These are phyloP conservation scores for Drosophila elegans DNA, from an alignment of 1,140 invertebrate species.

Conservation along the genomic window DNA sequence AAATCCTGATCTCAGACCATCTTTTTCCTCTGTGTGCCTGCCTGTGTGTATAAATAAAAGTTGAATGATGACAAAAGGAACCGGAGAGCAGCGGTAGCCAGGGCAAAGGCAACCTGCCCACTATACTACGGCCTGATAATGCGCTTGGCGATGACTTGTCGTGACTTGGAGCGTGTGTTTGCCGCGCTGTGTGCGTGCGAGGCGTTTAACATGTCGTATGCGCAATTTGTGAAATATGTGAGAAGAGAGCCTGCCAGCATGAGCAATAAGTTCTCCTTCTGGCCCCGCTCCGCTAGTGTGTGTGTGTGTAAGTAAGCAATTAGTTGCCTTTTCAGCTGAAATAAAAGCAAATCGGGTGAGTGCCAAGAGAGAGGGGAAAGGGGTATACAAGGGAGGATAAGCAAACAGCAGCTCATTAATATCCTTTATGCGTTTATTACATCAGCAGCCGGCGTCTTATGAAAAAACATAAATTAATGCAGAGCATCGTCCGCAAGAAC, in stretches of 20 bases:
- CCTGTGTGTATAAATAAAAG: conserved; percentile 73
- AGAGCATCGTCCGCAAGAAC: conserved; percentile 27
- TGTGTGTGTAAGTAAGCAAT: conserved; percentile 73
- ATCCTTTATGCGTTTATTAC: conserved; percentile 83
- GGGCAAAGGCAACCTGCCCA: conserved; percentile 39
- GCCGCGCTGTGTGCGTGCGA: conserved; percentile 40
- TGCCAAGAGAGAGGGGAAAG: background rate
- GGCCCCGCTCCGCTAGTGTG: background rate
- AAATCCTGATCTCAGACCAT: background rate
- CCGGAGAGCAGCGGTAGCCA: conserved; percentile 10
- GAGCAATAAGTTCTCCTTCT: conserved; percentile 62
- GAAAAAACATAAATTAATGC: conserved; percentile 74
- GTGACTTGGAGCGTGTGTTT: conserved; percentile 44
- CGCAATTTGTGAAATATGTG: conserved; percentile 82
- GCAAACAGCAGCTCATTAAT: conserved; percentile 80
- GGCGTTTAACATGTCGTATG: conserved; percentile 82
- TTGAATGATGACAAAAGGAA: conserved; percentile 76
- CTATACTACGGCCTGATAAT: conserved; percentile 73
- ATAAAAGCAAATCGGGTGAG: conserved; percentile 72
- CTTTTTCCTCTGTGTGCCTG: conserved; percentile 13
- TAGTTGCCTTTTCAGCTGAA: conserved; percentile 83
- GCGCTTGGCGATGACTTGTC: conserved; percentile 57
- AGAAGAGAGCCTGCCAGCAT: conserved; percentile 63
- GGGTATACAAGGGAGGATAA: conserved; percentile 32
- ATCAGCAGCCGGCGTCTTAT: conserved; percentile 62